Evolutionary conservation across 2,797 vertebrate species (phyloP), one percentile per base, ranked within the genome.

Genomic region (Bovichtus variegatus): DNA sequence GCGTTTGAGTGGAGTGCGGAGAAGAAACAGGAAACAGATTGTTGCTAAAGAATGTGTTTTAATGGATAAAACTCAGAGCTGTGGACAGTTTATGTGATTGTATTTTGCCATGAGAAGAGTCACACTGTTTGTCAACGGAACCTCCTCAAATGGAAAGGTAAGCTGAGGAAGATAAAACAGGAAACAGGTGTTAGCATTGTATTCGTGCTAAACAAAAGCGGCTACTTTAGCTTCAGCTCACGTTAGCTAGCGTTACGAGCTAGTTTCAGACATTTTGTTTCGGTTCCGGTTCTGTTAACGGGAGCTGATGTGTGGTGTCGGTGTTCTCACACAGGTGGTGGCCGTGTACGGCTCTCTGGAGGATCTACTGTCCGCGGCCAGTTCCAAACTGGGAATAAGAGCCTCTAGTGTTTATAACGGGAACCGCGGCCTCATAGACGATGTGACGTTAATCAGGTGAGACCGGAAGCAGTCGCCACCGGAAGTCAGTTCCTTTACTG

Each of bases 341-440:
- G 96, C 96, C 27, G 96, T 97, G 27, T 96, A 95, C 76, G 97
- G 97, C 6, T 96, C 97, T 0, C 76, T 98, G 50, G 96, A 96
- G 9, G 97, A 98, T 66, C 51, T 98, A 47, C 94, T 98, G 53
- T 95, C 96, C 1, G 96, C 94, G 36, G 97, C 97, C 27, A 96
- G 96, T 55, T 93, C 77, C n/a, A 97, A 97, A 87, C 95, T 98
- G 1, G 96, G 96, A 36, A 96, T 98, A 15, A 95, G 95, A 92
- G 97, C 97, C 5, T 95, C 95, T 51, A 95, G 93, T 25, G 94
- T 98, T 19, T 97, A 96, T 83, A 98, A 97, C 61, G 96, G 95
- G 0, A 97, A 95, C 66, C 97, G 97, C 19, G 97, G 97, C 61
- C 94, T 97, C 44, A 97, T 98, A 4, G 97, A 98, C 75, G 97